phyloP scores from a whole-genome alignment of 2,113 vertebrate genomes.

The Zapus hudsonius region DNA sequence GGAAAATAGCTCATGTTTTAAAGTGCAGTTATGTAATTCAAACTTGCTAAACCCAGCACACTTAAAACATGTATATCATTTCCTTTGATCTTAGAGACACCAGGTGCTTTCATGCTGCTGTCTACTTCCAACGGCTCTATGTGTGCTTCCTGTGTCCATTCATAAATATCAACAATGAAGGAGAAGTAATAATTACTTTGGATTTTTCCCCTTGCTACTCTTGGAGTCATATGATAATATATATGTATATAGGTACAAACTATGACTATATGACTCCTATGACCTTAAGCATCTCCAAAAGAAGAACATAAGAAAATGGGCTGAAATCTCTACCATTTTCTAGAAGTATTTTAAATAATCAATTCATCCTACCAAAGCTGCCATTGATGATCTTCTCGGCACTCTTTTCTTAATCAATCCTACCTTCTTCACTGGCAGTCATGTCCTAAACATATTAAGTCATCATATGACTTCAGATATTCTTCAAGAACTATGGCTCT shows the following conservation, averaged over 20 bases:
- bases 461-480: not conserved
- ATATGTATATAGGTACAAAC: not conserved
- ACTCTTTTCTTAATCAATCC: not conserved
- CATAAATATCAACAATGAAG: not conserved
- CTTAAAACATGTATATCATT: not conserved
- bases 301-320: not conserved
- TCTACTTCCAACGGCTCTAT: not conserved
- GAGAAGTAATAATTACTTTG: not conserved
- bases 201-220: not conserved
- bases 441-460: not conserved
- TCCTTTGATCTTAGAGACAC: not conserved
- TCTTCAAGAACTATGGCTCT: not conserved
- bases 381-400: not conserved
- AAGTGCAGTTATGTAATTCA: not conserved
- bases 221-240: not conserved
- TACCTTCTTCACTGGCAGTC: not conserved
- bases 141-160: rapidly evolving
- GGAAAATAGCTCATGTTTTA: not conserved
- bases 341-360: not conserved
- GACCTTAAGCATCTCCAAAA: not conserved
- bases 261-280: not conserved
- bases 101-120: not conserved
- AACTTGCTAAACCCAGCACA: not conserved
- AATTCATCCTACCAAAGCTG: not conserved
- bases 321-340: not conserved